Evolutionary conservation across 2,888 invertebrate genomes (phyloP), one percentile per base, ranked within the genome.

Genomic region (Spodoptera littoralis): DNA sequence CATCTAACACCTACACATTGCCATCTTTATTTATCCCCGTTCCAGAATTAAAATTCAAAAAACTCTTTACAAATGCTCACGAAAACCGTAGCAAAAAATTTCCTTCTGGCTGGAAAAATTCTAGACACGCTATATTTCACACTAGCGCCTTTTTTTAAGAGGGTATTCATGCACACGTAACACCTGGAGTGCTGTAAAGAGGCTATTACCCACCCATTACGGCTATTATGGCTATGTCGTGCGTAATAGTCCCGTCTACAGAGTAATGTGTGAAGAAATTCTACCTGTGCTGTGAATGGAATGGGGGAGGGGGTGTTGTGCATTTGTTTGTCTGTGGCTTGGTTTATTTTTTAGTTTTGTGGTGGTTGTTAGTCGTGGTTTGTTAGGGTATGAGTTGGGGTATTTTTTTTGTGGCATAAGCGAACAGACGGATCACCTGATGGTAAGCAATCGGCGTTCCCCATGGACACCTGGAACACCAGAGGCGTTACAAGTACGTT

Each of bases 91-190:
- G 72, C 56, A 41, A 56, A 68, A 73, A 67, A 54, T 66, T 66
- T 61, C 60, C 60, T 48, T 46, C 42, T 48, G 65, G 43, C 51
- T 72, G 11, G 61, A 67, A 73, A 77, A 70, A 65, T 58, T 76
- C 70, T 65, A 71, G 73, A 74, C 71, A 69, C 71, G 66, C 69
- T 65, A 77, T 82, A 78, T 83, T 83, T 77, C 84, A 85, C 80
- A 83, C 86, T 81, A 83, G 75, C 76, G 75, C 79, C 68, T 71
- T 61, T 74, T 18, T 74, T 78, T 68, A 71, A 88, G 84, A 74
- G 83, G 82, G 87, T 73, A 87, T 87, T 87, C 88, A 88, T 79
- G 79, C 76, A 79, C 76, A 85, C 85, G 82, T 85, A 76, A 80
- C 82, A 82, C 85, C 81, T 84, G 83, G 68, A 84, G 83, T 76